These are phyloP conservation scores for Ptilodon capucinus DNA, from an alignment of 2,888 invertebrate species.

Conservation along the genomic window DNA sequence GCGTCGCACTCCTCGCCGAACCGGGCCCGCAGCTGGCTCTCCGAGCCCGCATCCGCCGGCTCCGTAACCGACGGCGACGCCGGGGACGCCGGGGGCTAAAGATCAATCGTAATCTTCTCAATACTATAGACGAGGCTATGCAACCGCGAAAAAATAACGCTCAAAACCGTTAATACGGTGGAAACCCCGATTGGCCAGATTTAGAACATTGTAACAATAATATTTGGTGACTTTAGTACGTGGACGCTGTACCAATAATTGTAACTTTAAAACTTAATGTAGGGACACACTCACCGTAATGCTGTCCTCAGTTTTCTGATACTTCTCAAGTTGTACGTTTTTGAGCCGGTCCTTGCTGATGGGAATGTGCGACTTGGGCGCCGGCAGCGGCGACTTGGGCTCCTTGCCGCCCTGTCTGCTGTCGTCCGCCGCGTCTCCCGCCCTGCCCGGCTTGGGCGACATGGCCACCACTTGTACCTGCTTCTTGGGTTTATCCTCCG, in stretches of 20 bases:
- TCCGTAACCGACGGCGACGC: too few relatives aligned
- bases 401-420: slow-evolving; percentile 2
- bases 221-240: too few relatives aligned
- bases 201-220: too few relatives aligned
- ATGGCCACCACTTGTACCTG: slow-evolving; percentile 67
- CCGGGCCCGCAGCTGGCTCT: slow-evolving; percentile 20
- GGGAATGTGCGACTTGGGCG: slow-evolving; percentile 27
- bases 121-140: too few relatives aligned
- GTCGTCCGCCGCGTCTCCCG: background rate
- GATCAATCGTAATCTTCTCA: background rate
- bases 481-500: slow-evolving; percentile 29
- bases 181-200: too few relatives aligned
- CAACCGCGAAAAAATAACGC: too few relatives aligned
- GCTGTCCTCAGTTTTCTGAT: slow-evolving; percentile 51
- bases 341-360: slow-evolving; percentile 41
- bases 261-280: too few relatives aligned
- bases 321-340: slow-evolving; percentile 35
- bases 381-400: slow-evolving; percentile 22
- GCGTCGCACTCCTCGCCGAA: slow-evolving; percentile 38
- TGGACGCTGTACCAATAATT: too few relatives aligned
- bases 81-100: slow-evolving; percentile 3
- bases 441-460: slow-evolving; percentile 55
- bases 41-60: too few relatives aligned
- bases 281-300: slow-evolving; percentile 25
- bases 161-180: too few relatives aligned